Evolutionary conservation across 2,797 vertebrate species (phyloP), one percentile per base, ranked within the genome.

Genomic region (Oreortyx pictus): DNA sequence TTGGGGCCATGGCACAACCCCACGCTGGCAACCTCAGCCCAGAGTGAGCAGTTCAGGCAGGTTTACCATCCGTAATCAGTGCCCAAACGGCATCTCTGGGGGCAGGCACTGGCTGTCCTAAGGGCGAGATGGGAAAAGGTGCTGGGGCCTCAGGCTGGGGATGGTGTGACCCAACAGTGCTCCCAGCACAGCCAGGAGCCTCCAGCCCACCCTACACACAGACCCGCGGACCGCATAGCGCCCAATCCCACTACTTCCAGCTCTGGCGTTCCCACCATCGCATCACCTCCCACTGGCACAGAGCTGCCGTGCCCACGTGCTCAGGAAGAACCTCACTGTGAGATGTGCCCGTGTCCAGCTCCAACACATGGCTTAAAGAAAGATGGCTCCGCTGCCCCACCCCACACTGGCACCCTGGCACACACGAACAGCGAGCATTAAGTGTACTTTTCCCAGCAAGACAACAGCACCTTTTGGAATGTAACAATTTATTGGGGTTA

Each of bases 401-500:
- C 29, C 62, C 44, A n/a, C 44, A 20, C 54, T 33, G 54, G 54
- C 54, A 57, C 54, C 13, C 3, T 5, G 54, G n/a, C 18, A 31
- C 18, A 20, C 31, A 13, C 13, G 39, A 39, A 39, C 12, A 3
- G 29, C 8, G 52, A 17, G n/a, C 52, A 6, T 20, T 20, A 7
- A 19, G 18, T 8, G 19, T 57, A 39, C 39, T 57, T 33, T 20
- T 57, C 20, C 22, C 31, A 57, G n/a, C 22, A 20, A 33, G 7
- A n/a, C 86, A 27, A n/a, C 31, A 59, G 49, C 10, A 57, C 14
- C 5, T n/a, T 56, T 92, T 96, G 97, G 98, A 98, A 98, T 98
- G 98, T 98, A 97, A 98, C 97, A 97, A 98, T 98, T 98, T 98
- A 98, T 98, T 98, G 67, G 95, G 95, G 96, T 95, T 93, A 81